These are phyloP conservation scores for Callopanchax toddi DNA, from an alignment of 2,113 vertebrate species.

Conservation along the genomic window DNA sequence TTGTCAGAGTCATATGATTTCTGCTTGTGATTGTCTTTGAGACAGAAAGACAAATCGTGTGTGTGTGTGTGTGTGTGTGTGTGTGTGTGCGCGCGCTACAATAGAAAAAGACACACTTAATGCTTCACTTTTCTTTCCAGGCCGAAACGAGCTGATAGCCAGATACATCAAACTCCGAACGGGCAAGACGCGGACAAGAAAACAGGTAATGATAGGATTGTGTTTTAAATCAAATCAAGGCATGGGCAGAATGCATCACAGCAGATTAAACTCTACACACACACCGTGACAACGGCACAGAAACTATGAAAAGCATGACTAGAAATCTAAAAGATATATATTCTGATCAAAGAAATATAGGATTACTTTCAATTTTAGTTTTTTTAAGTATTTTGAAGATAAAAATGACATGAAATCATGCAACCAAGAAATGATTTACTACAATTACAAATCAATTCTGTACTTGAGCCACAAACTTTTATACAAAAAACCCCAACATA, in stretches of 20 bases:
- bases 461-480: no score
- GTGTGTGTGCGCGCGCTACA: no score
- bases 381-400: no score
- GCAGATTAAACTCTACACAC: conserved; percentile 2
- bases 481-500: no score
- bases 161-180: conserved; percentile 79
- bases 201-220: conserved; percentile 66
- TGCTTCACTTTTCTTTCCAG: conserved; percentile 67
- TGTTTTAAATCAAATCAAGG: conserved; percentile 16
- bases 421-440: no score
- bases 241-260: conserved; percentile 14
- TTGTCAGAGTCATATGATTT: conserved; percentile 55
- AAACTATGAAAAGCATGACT: no score
- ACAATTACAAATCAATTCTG: no score
- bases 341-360: no score
- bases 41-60: conserved; percentile 33
- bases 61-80: conserved; percentile 21
- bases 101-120: background rate
- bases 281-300: no score
- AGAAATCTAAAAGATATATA: no score
- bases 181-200: conserved; percentile 77
- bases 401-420: no score
- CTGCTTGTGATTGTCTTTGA: conserved; percentile 25
- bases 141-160: conserved; percentile 77
- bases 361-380: no score